Evolutionary conservation across 2,797 vertebrate species (phyloP).

Genomic region (Falco berigora): DNA sequence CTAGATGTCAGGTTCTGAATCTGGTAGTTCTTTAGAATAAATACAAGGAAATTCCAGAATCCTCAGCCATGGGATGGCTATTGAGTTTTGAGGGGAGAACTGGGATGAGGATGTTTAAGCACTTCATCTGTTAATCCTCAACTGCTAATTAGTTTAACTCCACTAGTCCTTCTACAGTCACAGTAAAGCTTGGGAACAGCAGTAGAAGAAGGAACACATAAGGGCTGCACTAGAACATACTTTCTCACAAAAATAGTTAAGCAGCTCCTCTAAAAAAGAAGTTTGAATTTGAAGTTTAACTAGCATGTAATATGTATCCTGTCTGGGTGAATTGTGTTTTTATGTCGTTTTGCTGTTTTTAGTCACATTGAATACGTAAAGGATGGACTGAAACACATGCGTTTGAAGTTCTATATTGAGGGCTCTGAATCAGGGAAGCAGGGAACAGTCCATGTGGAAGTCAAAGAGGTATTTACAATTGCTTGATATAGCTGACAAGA

Average conservation of each 20-base stretch:
- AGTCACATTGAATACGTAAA: conserved; percentile 87
- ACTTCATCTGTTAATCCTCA: neutral
- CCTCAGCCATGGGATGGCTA: neutral
- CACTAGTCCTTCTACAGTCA: neutral
- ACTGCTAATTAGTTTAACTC: neutral
- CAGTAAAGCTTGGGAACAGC: neutral
- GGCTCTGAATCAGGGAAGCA: conserved; percentile 85
- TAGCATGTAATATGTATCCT: neutral
- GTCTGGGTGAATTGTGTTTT: neutral
- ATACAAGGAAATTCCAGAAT: neutral
- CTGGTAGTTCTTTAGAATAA: neutral
- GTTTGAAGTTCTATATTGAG: conserved; percentile 93
- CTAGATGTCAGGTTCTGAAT: neutral
- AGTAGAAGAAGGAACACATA: neutral
- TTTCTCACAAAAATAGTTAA: neutral
- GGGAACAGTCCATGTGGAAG: conserved; percentile 88
- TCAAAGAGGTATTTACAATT: conserved; percentile 83
- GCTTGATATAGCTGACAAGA: neutral
- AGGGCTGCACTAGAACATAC: neutral
- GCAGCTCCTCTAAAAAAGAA: neutral
- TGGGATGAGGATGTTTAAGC: neutral
- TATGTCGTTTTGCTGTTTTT: neutral
- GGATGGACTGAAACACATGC: conserved; percentile 85
- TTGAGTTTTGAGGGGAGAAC: neutral
- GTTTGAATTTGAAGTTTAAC: neutral